phyloP scores from a whole-genome alignment of 2,888 invertebrate genomes.

The Uloborus plumipes region DNA sequence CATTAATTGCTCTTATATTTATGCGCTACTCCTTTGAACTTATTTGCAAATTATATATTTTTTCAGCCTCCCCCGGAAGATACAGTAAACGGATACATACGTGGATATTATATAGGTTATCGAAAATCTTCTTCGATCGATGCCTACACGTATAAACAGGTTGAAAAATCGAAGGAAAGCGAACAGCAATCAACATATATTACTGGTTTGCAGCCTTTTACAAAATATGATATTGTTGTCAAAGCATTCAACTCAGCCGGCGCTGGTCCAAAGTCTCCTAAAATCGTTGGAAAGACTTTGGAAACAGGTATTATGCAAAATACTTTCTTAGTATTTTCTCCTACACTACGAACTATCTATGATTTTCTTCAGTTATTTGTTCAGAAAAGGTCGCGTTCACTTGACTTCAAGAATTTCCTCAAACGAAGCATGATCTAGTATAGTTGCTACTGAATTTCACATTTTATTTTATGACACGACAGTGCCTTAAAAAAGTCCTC shows the following conservation, averaged over 20 bases:
- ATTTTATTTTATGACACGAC: no score
- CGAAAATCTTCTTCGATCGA: slow-evolving; percentile 69
- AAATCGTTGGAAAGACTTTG: slow-evolving; percentile 90
- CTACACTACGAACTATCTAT: no score
- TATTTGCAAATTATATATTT: background rate
- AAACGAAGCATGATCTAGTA: no score
- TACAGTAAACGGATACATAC: slow-evolving; percentile 49
- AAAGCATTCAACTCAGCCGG: slow-evolving; percentile 96
- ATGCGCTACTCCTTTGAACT: no score
- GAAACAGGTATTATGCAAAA: slow-evolving; percentile 77
- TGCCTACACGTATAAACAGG: slow-evolving; percentile 87
- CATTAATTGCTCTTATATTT: no score
- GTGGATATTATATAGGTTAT: slow-evolving; percentile 64
- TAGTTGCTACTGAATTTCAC: no score
- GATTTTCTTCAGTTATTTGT: no score
- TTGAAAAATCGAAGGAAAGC: slow-evolving; percentile 77
- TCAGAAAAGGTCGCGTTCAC: no score
- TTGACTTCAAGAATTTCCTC: no score
- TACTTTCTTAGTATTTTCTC: no score
- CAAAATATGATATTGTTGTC: slow-evolving; percentile 93
- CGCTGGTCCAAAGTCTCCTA: slow-evolving; percentile 90
- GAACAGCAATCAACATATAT: slow-evolving; percentile 82
- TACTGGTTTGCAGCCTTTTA: slow-evolving; percentile 85
- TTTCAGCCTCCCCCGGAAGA: slow-evolving; percentile 47
- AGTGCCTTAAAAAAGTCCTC: no score